Evolutionary conservation across 2,113 vertebrate genomes (phyloP).

Genomic region (Chaetodon auriga): DNA sequence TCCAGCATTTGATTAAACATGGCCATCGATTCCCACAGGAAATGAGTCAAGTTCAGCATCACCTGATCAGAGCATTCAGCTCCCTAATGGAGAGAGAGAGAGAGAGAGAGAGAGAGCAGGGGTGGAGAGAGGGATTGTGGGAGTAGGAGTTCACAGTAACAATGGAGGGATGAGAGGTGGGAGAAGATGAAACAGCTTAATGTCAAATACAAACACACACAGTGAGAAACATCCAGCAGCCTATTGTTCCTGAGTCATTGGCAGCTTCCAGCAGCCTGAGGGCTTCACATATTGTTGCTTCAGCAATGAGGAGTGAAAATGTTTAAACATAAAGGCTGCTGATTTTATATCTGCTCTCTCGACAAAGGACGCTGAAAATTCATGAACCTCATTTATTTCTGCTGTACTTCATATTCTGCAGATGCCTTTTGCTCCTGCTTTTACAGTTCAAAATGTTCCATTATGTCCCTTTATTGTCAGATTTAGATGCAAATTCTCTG

Average conservation of each 20-base stretch:
- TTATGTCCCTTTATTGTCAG: background rate
- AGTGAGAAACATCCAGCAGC: slow-evolving; percentile 20
- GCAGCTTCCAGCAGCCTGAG: slow-evolving; percentile 47
- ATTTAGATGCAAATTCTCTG: background rate
- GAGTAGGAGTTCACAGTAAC: slow-evolving; percentile 57
- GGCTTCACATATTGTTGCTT: slow-evolving; percentile 40
- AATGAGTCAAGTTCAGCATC: slow-evolving; percentile 61
- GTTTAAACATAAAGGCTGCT: slow-evolving; percentile 19
- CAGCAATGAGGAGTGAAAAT: slow-evolving; percentile 22
- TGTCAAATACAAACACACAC: slow-evolving; percentile 52
- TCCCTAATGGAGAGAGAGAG: slow-evolving; percentile 59
- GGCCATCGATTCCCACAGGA: slow-evolving; percentile 72
- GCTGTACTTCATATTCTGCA: too few species aligned
- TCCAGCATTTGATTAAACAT: slow-evolving; percentile 71
- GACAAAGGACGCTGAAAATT: slow-evolving; percentile 8
- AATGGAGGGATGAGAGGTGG: slow-evolving; percentile 53
- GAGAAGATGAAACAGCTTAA: slow-evolving; percentile 53
- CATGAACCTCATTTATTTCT: background rate
- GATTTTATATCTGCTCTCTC: slow-evolving; percentile 15
- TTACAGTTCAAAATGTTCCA: background rate
- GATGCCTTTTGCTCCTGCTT: too few species aligned
- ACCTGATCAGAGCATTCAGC: slow-evolving; percentile 57
- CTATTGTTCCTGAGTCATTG: slow-evolving; percentile 51
- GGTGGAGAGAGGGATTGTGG: slow-evolving; percentile 38
- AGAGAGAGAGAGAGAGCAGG: background rate